Percentiles rank a stretch among this genome's conserved stretches.
Conservation (phyloP, 2,797 vertebrate species). For the Nyctalus aviator region DNA sequence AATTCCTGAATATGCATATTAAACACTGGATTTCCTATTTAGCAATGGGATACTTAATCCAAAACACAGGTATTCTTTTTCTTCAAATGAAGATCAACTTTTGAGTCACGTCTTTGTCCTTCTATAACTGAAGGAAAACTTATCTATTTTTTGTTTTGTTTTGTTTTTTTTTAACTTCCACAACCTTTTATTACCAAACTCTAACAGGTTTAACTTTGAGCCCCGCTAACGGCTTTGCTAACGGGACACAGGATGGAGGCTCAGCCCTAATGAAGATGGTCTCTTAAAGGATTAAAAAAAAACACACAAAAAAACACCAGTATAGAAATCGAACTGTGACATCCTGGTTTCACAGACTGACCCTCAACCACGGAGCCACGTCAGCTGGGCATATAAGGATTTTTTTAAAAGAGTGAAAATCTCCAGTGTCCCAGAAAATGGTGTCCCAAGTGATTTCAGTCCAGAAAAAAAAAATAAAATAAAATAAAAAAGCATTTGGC, state of each 20-base stretch:
- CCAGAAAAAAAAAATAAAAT: too few species aligned
- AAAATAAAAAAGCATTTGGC: too few species aligned
- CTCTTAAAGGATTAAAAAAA: background rate
- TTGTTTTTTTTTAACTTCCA: too few species aligned
- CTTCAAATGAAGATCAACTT: background rate
- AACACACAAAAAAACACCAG: background rate
- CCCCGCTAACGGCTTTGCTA: too few species aligned
- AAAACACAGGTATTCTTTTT: background rate
- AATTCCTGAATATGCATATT: background rate
- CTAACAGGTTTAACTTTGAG: too few species aligned
- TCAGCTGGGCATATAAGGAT: background rate
- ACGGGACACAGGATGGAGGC: too few species aligned
- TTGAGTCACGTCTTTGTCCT: background rate
- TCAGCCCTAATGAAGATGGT: too few species aligned
- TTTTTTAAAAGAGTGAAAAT: background rate
- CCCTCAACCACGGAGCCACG: too few species aligned
- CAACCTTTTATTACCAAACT: too few species aligned
- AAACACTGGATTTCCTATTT: background rate
- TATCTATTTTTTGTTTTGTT: background rate
- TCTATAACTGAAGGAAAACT: background rate
- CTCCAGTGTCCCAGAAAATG: background rate
- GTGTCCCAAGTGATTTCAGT: background rate
- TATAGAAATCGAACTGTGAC: too few species aligned
- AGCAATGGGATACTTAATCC: background rate
- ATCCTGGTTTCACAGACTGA: too few species aligned